phyloP scores from a whole-genome alignment of 2,797 vertebrate genomes.

The Chelmon rostratus region DNA sequence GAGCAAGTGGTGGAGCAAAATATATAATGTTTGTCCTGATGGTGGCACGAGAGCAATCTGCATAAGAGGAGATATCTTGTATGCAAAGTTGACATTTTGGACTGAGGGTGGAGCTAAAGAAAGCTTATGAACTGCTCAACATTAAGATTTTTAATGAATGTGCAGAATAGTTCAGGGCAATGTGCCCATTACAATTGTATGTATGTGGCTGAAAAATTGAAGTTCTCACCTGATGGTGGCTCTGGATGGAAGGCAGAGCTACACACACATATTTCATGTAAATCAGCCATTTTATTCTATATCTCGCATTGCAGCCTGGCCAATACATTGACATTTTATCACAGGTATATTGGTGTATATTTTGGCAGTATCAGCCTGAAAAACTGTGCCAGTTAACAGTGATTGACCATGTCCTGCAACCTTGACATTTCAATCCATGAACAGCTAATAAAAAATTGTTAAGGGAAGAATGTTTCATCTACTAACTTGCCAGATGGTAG shows the following conservation, averaged over 20 bases:
- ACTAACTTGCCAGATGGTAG: not conserved
- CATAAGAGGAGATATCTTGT: not conserved
- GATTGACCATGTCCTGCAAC: not conserved
- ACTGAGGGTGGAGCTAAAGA: too few relatives aligned
- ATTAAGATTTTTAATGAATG: too few relatives aligned
- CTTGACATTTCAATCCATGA: not conserved
- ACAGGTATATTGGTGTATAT: not conserved
- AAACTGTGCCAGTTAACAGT: too few relatives aligned
- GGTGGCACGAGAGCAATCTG: not conserved
- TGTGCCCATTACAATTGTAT: not conserved
- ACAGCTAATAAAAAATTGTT: not conserved
- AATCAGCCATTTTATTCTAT: too few relatives aligned
- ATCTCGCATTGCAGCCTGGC: not conserved
- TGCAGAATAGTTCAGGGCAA: not conserved
- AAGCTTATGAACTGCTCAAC: not conserved
- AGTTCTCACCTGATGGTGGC: not conserved
- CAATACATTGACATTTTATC: not conserved
- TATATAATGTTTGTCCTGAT: not conserved
- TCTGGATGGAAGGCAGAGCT: not conserved
- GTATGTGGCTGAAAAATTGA: too few relatives aligned
- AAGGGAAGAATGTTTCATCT: not conserved
- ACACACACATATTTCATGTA: not conserved
- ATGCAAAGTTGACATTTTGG: not conserved
- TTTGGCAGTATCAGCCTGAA: not conserved
- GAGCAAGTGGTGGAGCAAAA: not conserved